phyloP scores from a whole-genome alignment of 2,888 invertebrate species.

The Scelioninae gen. 2 region DNA sequence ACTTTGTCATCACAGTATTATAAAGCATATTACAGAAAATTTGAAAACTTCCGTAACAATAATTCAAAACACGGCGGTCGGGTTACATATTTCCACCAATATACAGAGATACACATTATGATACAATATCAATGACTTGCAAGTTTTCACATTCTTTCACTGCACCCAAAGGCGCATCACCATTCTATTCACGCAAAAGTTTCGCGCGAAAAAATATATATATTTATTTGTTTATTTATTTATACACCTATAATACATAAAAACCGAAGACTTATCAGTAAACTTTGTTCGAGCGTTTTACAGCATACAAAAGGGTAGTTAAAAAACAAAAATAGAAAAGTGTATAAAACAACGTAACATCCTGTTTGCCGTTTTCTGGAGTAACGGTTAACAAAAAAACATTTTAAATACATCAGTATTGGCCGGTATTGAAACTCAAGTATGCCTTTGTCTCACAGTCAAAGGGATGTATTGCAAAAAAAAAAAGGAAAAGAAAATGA shows the following conservation, averaged over 20 bases:
- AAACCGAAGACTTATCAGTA: conserved; percentile 51
- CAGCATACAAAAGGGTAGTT: conserved; percentile 36
- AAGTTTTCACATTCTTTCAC: conserved; percentile 49
- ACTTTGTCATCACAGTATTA: conserved; percentile 60
- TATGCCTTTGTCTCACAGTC: conserved; percentile 34
- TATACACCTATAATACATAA: conserved; percentile 48
- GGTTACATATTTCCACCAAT: conserved; percentile 52
- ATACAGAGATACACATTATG: conserved; percentile 58
- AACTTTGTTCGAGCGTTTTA: conserved; percentile 56
- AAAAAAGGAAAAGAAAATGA: no score
- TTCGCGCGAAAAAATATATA: conserved; percentile 42
- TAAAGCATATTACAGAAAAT: conserved; percentile 60
- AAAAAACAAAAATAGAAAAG: conserved; percentile 41
- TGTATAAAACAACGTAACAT: conserved; percentile 29
- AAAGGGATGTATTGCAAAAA: conserved; percentile 4
- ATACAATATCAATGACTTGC: conserved; percentile 58
- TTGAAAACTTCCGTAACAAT: conserved; percentile 57
- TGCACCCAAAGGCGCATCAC: conserved; percentile 31
- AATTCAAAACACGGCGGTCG: conserved; percentile 49
- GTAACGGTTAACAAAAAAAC: conserved; percentile 31
- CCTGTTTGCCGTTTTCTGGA: conserved; percentile 6
- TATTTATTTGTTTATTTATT: conserved; percentile 37
- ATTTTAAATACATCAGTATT: conserved; percentile 51
- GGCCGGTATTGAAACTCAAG: conserved; percentile 44
- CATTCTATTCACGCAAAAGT: conserved; percentile 39